phyloP scores from a whole-genome alignment of 2,797 vertebrate species.

The Tympanoctomys barrerae region DNA sequence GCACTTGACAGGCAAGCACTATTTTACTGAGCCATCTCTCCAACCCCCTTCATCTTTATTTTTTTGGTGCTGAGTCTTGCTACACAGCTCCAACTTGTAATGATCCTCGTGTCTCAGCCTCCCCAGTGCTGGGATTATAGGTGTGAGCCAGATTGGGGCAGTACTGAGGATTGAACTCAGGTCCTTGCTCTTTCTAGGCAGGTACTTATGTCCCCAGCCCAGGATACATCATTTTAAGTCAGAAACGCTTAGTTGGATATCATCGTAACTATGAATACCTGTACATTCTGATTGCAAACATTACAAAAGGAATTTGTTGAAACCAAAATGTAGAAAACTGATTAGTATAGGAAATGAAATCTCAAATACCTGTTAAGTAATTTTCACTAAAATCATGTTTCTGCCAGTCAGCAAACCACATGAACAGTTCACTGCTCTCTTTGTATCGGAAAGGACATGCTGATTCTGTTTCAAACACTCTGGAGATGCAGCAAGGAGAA shows the following conservation, averaged over 20 bases:
- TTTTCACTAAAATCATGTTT: conserved; percentile 61
- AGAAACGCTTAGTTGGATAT: background rate
- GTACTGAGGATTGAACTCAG: too few relatives aligned
- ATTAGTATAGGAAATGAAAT: background rate
- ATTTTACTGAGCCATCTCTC: too few relatives aligned
- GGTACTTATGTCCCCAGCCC: too few relatives aligned
- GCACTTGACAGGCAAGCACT: too few relatives aligned
- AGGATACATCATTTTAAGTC: background rate
- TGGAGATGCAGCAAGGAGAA: conserved; percentile 79
- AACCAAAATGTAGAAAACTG: background rate
- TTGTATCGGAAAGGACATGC: conserved; percentile 93
- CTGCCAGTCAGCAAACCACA: conserved; percentile 92
- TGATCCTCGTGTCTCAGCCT: too few relatives aligned
- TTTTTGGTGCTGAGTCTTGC: too few relatives aligned
- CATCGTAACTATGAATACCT: background rate
- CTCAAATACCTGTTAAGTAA: conserved; percentile 16
- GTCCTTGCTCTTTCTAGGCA: too few relatives aligned
- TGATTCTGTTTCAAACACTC: conserved; percentile 82
- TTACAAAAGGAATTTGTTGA: conserved; percentile 22
- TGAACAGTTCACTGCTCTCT: conserved; percentile 96
- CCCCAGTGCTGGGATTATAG: too few relatives aligned
- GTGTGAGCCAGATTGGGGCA: too few relatives aligned
- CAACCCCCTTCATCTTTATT: too few relatives aligned
- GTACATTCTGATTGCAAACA: background rate
- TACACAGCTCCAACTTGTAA: too few relatives aligned